Conservation (phyloP, 2,888 invertebrate species). For the Megastigmus dorsalis region DNA sequence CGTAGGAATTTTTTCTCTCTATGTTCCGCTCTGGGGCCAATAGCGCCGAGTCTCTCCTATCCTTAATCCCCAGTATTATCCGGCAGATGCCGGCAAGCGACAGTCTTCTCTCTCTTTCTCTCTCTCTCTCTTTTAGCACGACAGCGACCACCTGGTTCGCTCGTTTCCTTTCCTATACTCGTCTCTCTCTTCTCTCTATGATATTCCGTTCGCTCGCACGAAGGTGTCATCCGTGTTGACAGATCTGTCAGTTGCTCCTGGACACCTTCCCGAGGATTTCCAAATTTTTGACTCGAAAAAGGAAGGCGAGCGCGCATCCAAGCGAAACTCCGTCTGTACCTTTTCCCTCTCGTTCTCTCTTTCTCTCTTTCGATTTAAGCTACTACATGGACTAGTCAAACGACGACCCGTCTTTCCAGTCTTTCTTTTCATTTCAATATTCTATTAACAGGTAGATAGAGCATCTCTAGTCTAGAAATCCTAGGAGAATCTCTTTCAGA, state of each 20-base stretch:
- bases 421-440: slow-evolving; percentile 42
- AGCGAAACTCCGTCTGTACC: not conserved
- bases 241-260: slow-evolving; percentile 70
- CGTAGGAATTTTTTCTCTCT: slow-evolving; percentile 24
- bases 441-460: slow-evolving; percentile 47
- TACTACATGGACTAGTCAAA: not conserved
- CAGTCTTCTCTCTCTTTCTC: slow-evolving; percentile 61
- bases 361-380: not conserved
- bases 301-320: slow-evolving; percentile 16
- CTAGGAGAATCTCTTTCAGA: not conserved
- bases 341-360: not conserved
- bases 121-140: slow-evolving; percentile 48
- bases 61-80: slow-evolving; percentile 72
- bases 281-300: slow-evolving; percentile 53
- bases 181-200: slow-evolving; percentile 39
- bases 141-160: slow-evolving; percentile 65
- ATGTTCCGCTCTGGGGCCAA: slow-evolving; percentile 34
- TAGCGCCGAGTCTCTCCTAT: slow-evolving; percentile 24
- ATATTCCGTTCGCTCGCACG: slow-evolving; percentile 24
- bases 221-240: slow-evolving; percentile 73
- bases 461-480: no score
- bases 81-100: slow-evolving; percentile 67
- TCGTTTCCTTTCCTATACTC: slow-evolving; percentile 52
- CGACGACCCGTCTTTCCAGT: not conserved
- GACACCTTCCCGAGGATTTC: slow-evolving; percentile 54